These are phyloP conservation scores for Spilarctia lutea DNA, from an alignment of 2,888 invertebrate species.

Conservation along the genomic window DNA sequence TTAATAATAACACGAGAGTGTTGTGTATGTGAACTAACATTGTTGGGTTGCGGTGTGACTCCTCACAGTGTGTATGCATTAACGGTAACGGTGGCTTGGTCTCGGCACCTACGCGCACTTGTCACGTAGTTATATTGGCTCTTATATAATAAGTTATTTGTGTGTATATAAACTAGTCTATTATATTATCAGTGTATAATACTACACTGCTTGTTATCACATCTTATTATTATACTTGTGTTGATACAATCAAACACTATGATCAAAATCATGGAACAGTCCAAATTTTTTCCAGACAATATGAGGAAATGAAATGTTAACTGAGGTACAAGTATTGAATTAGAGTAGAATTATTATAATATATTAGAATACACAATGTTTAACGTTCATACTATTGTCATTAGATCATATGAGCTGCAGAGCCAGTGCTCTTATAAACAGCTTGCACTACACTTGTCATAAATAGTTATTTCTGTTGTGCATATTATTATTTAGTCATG, in stretches of 20 bases:
- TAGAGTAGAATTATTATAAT: slow-evolving; percentile 58
- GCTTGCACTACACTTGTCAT: slow-evolving; percentile 48
- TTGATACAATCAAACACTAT: slow-evolving; percentile 61
- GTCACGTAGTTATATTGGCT: slow-evolving; percentile 51
- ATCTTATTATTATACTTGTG: slow-evolving; percentile 46
- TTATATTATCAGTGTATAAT: slow-evolving; percentile 55
- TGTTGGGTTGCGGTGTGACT: slow-evolving; percentile 42
- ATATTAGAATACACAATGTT: slow-evolving; percentile 58
- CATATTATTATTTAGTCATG: slow-evolving; percentile 68
- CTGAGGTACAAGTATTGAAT: slow-evolving; percentile 72
- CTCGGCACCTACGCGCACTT: slow-evolving; percentile 53
- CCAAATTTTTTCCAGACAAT: slow-evolving; percentile 66
- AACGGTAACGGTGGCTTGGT: slow-evolving; percentile 64
- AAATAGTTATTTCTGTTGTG: slow-evolving; percentile 62
- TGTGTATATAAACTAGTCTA: slow-evolving; percentile 66
- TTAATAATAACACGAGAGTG: slow-evolving; percentile 46
- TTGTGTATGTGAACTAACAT: slow-evolving; percentile 47
- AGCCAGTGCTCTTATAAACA: slow-evolving; percentile 43
- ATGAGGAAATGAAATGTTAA: slow-evolving; percentile 65
- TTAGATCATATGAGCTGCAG: slow-evolving; percentile 47
- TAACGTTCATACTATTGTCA: slow-evolving; percentile 55
- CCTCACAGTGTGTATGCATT: slow-evolving; percentile 46
- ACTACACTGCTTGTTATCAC: slow-evolving; percentile 59
- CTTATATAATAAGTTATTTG: slow-evolving; percentile 57
- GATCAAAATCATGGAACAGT: slow-evolving; percentile 57